Evolutionary conservation across 2,888 invertebrate genomes (phyloP), one percentile per base, ranked within the genome.

Genomic region (Lasioglossum pauxillum): DNA sequence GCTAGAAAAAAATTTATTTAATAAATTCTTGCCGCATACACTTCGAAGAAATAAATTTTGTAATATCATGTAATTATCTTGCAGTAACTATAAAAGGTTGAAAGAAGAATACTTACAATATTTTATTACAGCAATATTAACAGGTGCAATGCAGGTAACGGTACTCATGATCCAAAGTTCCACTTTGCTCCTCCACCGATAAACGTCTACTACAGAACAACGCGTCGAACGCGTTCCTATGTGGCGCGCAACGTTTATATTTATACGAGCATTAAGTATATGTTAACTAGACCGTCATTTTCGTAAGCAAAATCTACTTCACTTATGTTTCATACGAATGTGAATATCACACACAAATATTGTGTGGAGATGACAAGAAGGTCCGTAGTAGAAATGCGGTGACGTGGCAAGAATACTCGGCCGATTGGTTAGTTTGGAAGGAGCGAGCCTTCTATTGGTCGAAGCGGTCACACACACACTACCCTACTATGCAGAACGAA

Each of bases 61-160:
- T 31, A 27, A n/a, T 2, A 60, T n/a, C 16, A 35, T 57, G 44
- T 46, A 31, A 31, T 2, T 53, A 5, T 19, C 38, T 35, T n/a
- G 10, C 35, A 19, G 31, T 0, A 14, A 78, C 69, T 72, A 41
- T 67, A 23, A 72, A 27, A 12, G 12, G 27, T 35, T 44, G 23
- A 46, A 67, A 19, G 14, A 69, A 72, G 8, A 41, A 77, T 92
- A 96, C 97, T 96, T 96, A 98, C 99, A 99, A 95, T 99, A 99
- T 96, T 99, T 99, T 83, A 99, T 98, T 0, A 99, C 98, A 67
- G 99, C 99, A 92, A 99, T 99, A 95, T 99, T 99, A 19, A 99
- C 98, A 60, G 99, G 99, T 19, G 99, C 99, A 83, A 97, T 96
- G 89, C 98, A 98, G 19, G 99, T 99, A 86, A 93, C 90, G 75